Evolutionary conservation across 92 coral and sea anemone genomes (phyloP).

Genomic region (Epizoanthus rinbou): DNA sequence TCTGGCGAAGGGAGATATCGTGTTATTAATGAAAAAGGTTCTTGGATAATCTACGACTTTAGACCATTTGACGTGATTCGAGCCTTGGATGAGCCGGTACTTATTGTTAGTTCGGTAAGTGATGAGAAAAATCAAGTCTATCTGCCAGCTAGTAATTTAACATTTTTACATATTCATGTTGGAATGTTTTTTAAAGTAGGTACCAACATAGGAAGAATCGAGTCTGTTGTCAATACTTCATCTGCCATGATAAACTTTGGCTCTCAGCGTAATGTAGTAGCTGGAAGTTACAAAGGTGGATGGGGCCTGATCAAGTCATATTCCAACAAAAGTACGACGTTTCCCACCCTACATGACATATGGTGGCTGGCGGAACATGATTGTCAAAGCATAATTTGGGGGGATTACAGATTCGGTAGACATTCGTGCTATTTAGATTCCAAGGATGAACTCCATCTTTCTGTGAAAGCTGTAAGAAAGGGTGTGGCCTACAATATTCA

Average conservation of each 20-base stretch:
- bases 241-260: conserved; percentile 25
- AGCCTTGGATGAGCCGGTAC: conserved; percentile 33
- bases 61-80: conserved; percentile 59
- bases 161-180: conserved; percentile 44
- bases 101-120: conserved; percentile 23
- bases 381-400: conserved; percentile 75
- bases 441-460: conserved; percentile 65
- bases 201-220: conserved; percentile 47
- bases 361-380: conserved; percentile 95
- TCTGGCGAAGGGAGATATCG: conserved; percentile 35
- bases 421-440: conserved; percentile 85
- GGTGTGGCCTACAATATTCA: conserved; percentile 32
- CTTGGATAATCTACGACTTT: conserved; percentile 82
- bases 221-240: conserved; percentile 37
- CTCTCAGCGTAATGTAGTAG: conserved; percentile 26
- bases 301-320: conserved; percentile 64
- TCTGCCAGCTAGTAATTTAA: conserved; percentile 39
- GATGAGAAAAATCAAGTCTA: conserved; percentile 25
- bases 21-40: conserved; percentile 56
- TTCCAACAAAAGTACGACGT: conserved; percentile 20
- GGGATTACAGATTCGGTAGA: conserved; percentile 47
- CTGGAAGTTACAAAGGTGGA: conserved; percentile 55
- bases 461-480: conserved; percentile 64
- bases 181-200: conserved; percentile 55
- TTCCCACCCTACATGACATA: conserved; percentile 40